Conservation (phyloP, 1,140 invertebrate species). For the Holcopasites calliopsidis region DNA sequence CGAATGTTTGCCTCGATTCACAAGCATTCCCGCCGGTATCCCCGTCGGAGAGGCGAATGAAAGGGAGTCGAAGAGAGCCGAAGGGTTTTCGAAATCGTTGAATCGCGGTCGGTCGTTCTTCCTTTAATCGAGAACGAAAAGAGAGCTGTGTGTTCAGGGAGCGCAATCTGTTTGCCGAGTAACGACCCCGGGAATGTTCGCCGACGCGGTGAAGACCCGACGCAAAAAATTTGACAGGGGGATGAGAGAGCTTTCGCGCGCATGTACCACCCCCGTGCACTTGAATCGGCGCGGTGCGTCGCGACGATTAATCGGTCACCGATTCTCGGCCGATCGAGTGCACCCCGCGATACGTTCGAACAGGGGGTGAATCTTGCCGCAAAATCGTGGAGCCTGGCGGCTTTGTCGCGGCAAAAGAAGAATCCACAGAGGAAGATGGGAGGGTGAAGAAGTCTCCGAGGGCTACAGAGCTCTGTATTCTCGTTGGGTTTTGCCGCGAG, state of each 20-base stretch:
- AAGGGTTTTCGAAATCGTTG: not conserved
- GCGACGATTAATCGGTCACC: conserved; percentile 24
- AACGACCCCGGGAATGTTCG: conserved; percentile 7
- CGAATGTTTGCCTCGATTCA: not conserved
- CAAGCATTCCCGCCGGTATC: not conserved
- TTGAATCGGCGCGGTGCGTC: not conserved
- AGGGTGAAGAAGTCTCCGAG: conserved; percentile 58
- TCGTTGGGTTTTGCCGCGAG: conserved; percentile 43
- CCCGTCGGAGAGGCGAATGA: conserved; percentile 3
- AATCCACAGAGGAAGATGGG: conserved; percentile 1
- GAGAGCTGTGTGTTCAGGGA: not conserved
- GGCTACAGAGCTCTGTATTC: conserved; percentile 62
- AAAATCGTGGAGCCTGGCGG: conserved; percentile 38
- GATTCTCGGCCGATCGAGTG: conserved; percentile 22
- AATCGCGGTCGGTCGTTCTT: not conserved
- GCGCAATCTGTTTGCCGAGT: conserved; percentile 7
- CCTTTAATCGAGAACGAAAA: not conserved
- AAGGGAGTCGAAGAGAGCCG: not conserved
- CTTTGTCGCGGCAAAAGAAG: conserved; percentile 32
- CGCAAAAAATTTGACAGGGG: too few relatives aligned
- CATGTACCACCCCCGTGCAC: too few relatives aligned
- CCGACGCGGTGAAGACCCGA: not conserved
- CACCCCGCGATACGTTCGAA: conserved; percentile 1
- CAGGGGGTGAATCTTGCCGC: conserved; percentile 24
- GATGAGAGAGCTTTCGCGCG: too few relatives aligned